Evolutionary conservation across 2,113 vertebrate genomes (phyloP).

Genomic region (Girardinichthys multiradiatus): DNA sequence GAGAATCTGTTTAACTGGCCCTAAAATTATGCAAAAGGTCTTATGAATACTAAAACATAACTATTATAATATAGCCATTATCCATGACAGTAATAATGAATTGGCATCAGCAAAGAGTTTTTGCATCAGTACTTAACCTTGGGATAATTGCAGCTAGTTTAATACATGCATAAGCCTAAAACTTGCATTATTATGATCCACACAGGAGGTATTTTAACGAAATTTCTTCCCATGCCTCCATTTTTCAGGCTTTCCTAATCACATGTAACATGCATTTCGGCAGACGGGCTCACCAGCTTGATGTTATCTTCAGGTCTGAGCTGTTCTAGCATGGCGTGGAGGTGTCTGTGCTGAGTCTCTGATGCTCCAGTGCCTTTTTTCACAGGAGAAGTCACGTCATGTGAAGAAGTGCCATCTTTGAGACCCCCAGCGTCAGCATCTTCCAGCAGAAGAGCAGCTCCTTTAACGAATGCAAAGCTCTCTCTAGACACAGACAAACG

Average conservation of each 20-base stretch:
- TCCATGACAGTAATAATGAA: neutral
- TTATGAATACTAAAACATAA: neutral
- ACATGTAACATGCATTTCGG: neutral
- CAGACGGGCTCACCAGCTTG: conserved; percentile 83
- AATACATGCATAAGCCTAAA: neutral
- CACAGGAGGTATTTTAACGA: neutral
- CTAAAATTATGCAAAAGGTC: too few relatives aligned
- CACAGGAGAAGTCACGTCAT: conserved; percentile 24
- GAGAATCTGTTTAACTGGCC: neutral
- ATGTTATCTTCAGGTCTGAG: conserved; percentile 90
- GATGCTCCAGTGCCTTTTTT: conserved; percentile 47
- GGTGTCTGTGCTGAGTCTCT: conserved; percentile 80
- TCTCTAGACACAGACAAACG: conserved; percentile 78
- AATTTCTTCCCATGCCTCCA: neutral
- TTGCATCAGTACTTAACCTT: neutral
- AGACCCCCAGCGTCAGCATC: conserved; percentile 69
- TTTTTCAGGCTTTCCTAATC: neutral
- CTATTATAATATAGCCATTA: neutral
- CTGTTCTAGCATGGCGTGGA: conserved; percentile 89
- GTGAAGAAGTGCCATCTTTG: conserved; percentile 38
- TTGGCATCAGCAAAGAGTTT: neutral
- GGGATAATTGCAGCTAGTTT: neutral
- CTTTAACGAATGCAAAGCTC: conserved; percentile 92
- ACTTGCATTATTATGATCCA: neutral
- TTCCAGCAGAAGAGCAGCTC: conserved; percentile 87